Evolutionary conservation across 92 coral and sea anemone genomes (phyloP).

Genomic region (Virgularia gustaviana): DNA sequence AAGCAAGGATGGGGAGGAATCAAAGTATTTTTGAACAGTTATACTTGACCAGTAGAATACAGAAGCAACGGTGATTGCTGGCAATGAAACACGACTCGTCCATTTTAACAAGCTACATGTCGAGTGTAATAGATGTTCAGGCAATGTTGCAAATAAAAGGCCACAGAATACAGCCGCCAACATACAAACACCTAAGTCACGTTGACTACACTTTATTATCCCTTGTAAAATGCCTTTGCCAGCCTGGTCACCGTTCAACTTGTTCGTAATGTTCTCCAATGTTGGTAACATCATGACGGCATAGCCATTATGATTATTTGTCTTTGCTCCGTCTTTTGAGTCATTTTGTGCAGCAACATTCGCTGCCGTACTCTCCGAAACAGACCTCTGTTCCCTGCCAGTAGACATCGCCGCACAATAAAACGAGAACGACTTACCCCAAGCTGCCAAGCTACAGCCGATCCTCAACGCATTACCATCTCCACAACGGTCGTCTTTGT

Average conservation of each 20-base stretch:
- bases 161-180: conserved; percentile 68
- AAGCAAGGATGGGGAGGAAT: conserved; percentile 75
- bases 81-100: conserved; percentile 67
- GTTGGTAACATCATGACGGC: conserved; percentile 83
- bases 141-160: conserved; percentile 86
- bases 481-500: background rate
- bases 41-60: conserved; percentile 97
- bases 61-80: conserved; percentile 76
- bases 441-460: background rate
- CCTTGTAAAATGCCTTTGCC: conserved; percentile 78
- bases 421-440: background rate
- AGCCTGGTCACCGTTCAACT: conserved; percentile 44
- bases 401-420: background rate
- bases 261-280: conserved; percentile 61
- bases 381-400: background rate
- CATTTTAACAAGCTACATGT: conserved; percentile 70
- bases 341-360: conserved; percentile 25
- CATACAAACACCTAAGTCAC: conserved; percentile 80
- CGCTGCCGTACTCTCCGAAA: background rate
- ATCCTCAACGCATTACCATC: background rate
- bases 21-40: conserved; percentile 89
- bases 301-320: conserved; percentile 97
- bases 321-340: conserved; percentile 56
- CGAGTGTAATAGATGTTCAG: conserved; percentile 73
- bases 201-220: conserved; percentile 74